These are phyloP conservation scores for Amorpha juglandis DNA, from an alignment of 2,888 invertebrate genomes.

Conservation along the genomic window DNA sequence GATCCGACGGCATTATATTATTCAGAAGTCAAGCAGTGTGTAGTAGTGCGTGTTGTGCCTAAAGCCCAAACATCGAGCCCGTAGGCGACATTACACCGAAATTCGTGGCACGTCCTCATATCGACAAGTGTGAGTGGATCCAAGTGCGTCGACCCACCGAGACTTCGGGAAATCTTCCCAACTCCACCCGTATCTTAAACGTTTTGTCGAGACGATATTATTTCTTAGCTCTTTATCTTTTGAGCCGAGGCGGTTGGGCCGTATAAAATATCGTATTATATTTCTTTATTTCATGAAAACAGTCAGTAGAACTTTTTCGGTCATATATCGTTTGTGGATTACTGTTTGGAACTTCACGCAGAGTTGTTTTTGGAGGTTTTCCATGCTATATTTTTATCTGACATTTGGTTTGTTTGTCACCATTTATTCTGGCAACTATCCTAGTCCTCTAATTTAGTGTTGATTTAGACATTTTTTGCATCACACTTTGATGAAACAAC, in stretches of 20 bases:
- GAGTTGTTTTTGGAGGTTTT: slow-evolving; percentile 8
- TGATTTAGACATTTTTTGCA: no score
- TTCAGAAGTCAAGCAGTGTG: slow-evolving; percentile 3
- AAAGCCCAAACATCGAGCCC: slow-evolving; percentile 34
- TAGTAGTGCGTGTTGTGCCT: slow-evolving; percentile 39
- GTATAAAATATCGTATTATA: slow-evolving; percentile 19
- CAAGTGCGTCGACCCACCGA: slow-evolving; percentile 37
- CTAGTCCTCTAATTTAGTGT: not conserved
- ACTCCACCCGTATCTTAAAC: slow-evolving; percentile 34
- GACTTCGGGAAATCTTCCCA: slow-evolving; percentile 38
- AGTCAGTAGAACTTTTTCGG: slow-evolving; percentile 6
- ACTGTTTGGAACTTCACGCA: slow-evolving; percentile 26
- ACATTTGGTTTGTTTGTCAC: not conserved
- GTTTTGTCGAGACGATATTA: slow-evolving; percentile 37
- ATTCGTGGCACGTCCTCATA: slow-evolving; percentile 50
- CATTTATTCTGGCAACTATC: not conserved
- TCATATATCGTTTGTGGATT: slow-evolving; percentile 18
- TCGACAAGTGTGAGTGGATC: slow-evolving; percentile 45
- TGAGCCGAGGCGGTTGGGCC: slow-evolving; percentile 8
- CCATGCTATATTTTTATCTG: not conserved
- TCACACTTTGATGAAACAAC: no score
- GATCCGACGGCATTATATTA: slow-evolving; percentile 9
- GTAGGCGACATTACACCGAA: slow-evolving; percentile 39
- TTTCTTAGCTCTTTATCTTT: slow-evolving; percentile 31
- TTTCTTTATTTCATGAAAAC: slow-evolving; percentile 22